Base-by-base conservation (phyloP, 2,113 vertebrate genomes). In the Festucalex cinctus region DNA sequence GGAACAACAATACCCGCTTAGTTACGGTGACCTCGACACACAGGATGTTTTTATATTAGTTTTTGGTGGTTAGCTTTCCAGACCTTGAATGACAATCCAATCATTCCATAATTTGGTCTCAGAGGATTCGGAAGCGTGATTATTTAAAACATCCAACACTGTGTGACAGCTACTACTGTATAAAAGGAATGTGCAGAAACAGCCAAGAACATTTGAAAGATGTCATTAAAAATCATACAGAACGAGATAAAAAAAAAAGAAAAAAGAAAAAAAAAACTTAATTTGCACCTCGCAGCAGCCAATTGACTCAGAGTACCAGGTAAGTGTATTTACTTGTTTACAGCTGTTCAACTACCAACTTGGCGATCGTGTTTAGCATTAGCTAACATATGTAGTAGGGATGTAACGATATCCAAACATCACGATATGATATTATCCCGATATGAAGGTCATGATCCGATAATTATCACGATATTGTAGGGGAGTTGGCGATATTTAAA, bases 11-110 rank as follows among this genome's bases (percentile, higher is more conserved):
- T 78, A 81, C 78, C 84, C 80, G 60, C 71, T 80, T 73, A 56
- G 85, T 83, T 81, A 85, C 80, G 66, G 16, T 86, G 77, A 90
- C 88, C 88, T 82, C 73, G 78, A 76, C 73, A 77, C 84, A 82
- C 70, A 63, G 86, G 86, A 87, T 89, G 83, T 88, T 90, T 85
- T 89, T 87, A 60, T 88, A 78, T 89, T 86, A 66, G 78, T 84
- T 87, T 90, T 88, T 66, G 73, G 60, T 77, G 75, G 67, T 83
- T 77, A 77, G 75, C 78, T 85, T 63, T 61, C 22, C 20, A 69
- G 73, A 57, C 69, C 60, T 67, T 49, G 65, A 79, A 74, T 53
- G 56, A 66, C 16, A 41, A 67, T 64, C 68, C 69, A 48, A 53
- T 79, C 60, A 60, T 74, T 68, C 67, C 36, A 19, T 49, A 66